phyloP scores from a whole-genome alignment of 1,140 invertebrate genomes.

The Zaprionus davidi region DNA sequence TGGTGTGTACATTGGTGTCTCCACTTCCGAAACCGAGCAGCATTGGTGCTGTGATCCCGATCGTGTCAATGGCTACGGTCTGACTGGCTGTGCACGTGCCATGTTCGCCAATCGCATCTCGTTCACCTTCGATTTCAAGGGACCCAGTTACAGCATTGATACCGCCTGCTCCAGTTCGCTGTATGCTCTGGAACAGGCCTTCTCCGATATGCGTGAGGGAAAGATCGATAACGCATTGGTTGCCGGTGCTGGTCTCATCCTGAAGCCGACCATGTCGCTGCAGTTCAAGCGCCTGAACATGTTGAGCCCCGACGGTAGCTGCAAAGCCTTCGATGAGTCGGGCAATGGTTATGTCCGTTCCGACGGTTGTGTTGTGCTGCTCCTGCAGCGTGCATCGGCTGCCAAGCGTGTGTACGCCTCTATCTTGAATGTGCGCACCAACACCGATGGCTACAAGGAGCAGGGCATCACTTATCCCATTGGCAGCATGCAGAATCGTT shows the following conservation, averaged over 20 bases:
- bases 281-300: slow-evolving; percentile 97
- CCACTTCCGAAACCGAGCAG: slow-evolving; percentile 93
- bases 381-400: slow-evolving; percentile 90
- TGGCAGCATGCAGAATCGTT: slow-evolving; percentile 92
- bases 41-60: slow-evolving; percentile 90
- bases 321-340: slow-evolving; percentile 96
- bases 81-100: slow-evolving; percentile 95
- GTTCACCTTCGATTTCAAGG: slow-evolving; percentile 95
- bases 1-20: slow-evolving; percentile 96
- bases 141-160: slow-evolving; percentile 96
- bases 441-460: slow-evolving; percentile 95
- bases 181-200: slow-evolving; percentile 94
- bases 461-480: slow-evolving; percentile 96
- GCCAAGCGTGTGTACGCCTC: slow-evolving; percentile 94
- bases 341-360: slow-evolving; percentile 97
- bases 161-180: slow-evolving; percentile 98
- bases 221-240: slow-evolving; percentile 97
- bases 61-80: slow-evolving; percentile 94
- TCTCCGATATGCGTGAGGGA: slow-evolving; percentile 91
- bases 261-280: slow-evolving; percentile 95
- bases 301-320: slow-evolving; percentile 94
- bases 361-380: slow-evolving; percentile 93
- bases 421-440: slow-evolving; percentile 93
- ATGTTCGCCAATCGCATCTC: slow-evolving; percentile 99
- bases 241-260: slow-evolving; percentile 91